A percentile compares a stretch with the other conserved stretches of the same genome.
These are phyloP conservation scores for Hypolimnas misippus DNA, from an alignment of 2,888 invertebrate species.

Conservation along the genomic window DNA sequence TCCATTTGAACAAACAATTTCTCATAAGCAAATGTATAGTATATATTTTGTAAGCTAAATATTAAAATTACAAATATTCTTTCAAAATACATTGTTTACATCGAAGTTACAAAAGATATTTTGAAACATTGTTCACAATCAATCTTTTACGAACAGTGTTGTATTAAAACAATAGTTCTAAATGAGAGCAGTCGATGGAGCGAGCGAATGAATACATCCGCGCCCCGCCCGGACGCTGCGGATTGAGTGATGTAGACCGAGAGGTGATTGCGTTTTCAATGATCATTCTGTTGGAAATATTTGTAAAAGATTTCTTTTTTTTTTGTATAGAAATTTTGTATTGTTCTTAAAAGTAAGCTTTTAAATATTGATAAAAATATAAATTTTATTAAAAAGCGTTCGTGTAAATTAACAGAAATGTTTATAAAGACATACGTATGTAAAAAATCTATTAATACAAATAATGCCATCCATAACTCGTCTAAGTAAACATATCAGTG, in stretches of 20 bases:
- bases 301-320: not conserved
- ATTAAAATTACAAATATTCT: not conserved
- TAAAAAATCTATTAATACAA: no score
- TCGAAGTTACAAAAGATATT: not conserved
- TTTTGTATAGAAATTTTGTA: not conserved
- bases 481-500: no score
- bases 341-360: not conserved
- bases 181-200: constrained; percentile 13
- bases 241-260: not conserved
- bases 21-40: no score
- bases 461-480: no score
- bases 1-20: no score
- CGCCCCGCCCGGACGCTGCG: not conserved
- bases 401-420: no score
- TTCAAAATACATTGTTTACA: no score
- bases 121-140: not conserved
- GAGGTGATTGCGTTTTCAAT: not conserved
- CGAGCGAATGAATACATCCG: constrained; percentile 6
- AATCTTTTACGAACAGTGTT: not conserved
- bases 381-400: not conserved
- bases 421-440: no score
- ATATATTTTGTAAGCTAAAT: no score
- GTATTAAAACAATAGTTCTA: constrained; percentile 1
- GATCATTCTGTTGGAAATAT: not conserved
- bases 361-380: not conserved